phyloP scores from a whole-genome alignment of 1,140 invertebrate genomes.

The Muscidifurax raptorellus region DNA sequence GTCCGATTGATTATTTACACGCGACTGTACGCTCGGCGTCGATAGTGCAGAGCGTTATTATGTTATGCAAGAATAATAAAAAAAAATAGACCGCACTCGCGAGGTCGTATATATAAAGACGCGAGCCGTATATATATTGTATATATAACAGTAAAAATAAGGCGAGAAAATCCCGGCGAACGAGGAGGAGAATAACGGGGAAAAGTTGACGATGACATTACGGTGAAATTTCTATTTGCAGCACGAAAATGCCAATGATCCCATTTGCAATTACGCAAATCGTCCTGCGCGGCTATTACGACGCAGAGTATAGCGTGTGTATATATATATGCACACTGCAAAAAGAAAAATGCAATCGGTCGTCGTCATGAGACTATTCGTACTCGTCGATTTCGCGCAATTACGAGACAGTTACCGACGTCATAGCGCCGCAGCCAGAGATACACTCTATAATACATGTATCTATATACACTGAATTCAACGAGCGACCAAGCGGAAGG shows the following conservation, averaged over 20 bases:
- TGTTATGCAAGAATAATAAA: too few relatives aligned
- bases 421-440: neutral
- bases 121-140: too few relatives aligned
- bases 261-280: slow-evolving; percentile 32
- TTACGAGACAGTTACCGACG: neutral
- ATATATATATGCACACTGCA: neutral
- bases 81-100: too few relatives aligned
- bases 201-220: too few relatives aligned
- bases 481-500: neutral
- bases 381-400: neutral
- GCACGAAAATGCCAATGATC: neutral
- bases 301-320: neutral
- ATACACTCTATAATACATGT: too few relatives aligned
- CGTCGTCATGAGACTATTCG: neutral
- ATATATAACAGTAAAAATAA: too few relatives aligned
- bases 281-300: neutral
- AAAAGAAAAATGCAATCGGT: neutral
- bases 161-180: too few relatives aligned
- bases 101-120: too few relatives aligned
- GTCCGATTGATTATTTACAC: neutral
- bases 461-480: neutral
- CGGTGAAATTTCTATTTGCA: neutral
- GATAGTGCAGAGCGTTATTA: too few relatives aligned
- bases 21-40: too few relatives aligned
- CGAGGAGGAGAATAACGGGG: too few relatives aligned